Evolutionary conservation across 2,888 invertebrate genomes (phyloP).

Genomic region (Sinotaia quadrata): DNA sequence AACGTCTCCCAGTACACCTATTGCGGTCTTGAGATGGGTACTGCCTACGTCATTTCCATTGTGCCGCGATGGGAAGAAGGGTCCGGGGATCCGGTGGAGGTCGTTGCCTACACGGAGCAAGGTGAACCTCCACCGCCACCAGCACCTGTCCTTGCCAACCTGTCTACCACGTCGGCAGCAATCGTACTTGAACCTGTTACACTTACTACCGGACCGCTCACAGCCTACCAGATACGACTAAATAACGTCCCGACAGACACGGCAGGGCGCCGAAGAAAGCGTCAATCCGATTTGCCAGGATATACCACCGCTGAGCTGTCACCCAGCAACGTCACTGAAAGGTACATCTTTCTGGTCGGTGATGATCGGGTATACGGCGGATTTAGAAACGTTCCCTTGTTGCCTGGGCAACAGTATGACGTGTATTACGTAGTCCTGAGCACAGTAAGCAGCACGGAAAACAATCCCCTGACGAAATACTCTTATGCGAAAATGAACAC

Average conservation of each 20-base stretch:
- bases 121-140: slow-evolving; percentile 80
- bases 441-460: too few species aligned
- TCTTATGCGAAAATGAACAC: slow-evolving; percentile 75
- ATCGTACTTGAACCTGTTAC: slow-evolving; percentile 80
- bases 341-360: slow-evolving; percentile 81
- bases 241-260: slow-evolving; percentile 78
- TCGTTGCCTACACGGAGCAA: slow-evolving; percentile 74
- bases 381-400: slow-evolving; percentile 84
- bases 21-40: slow-evolving; percentile 80
- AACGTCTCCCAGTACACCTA: slow-evolving; percentile 13
- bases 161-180: slow-evolving; percentile 78
- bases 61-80: slow-evolving; percentile 41
- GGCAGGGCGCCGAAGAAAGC: slow-evolving; percentile 31
- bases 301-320: slow-evolving; percentile 80
- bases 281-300: slow-evolving; percentile 74
- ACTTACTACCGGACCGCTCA: slow-evolving; percentile 85
- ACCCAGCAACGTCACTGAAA: slow-evolving; percentile 77
- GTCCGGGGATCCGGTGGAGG: background rate
- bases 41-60: slow-evolving; percentile 83
- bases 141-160: slow-evolving; percentile 79
- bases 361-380: slow-evolving; percentile 82
- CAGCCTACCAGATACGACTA: slow-evolving; percentile 81
- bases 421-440: slow-evolving; percentile 83
- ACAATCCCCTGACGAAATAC: slow-evolving; percentile 79
- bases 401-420: slow-evolving; percentile 77